Conservation (phyloP, 2,113 vertebrate species). For the Pheucticus melanocephalus region DNA sequence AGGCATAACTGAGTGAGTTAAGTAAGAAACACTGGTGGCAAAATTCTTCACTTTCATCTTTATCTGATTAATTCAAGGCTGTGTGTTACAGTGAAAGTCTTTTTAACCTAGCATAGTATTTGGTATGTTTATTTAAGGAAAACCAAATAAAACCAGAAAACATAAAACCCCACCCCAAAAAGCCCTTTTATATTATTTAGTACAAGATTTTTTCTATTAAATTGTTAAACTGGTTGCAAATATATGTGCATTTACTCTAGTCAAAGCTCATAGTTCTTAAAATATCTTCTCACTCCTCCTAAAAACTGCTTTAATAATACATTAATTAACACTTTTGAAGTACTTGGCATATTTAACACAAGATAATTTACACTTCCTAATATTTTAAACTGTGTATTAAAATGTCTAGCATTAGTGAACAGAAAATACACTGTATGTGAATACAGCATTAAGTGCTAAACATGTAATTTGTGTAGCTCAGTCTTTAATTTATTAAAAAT, state of each 20-base stretch:
- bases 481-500: conserved; percentile 19
- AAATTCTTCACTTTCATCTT: conserved; percentile 78
- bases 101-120: conserved; percentile 54
- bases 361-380: conserved; percentile 70
- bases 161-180: neutral
- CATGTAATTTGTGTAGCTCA: neutral
- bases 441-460: conserved; percentile 28
- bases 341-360: conserved; percentile 64
- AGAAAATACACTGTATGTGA: conserved; percentile 38
- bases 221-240: neutral
- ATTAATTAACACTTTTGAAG: conserved; percentile 72
- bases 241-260: neutral
- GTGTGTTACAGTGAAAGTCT: conserved; percentile 60
- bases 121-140: conserved; percentile 53
- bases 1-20: conserved; percentile 72
- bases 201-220: neutral
- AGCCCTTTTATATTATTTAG: neutral
- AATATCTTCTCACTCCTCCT: conserved; percentile 34
- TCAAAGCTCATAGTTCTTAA: conserved; percentile 17
- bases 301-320: conserved; percentile 67
- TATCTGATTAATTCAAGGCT: conserved; percentile 77
- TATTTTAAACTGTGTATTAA: conserved; percentile 68
- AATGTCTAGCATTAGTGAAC: conserved; percentile 23
- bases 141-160: neutral
- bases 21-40: conserved; percentile 73